Conservation (phyloP, 2,113 vertebrate species). For the Trogon surrucura region DNA sequence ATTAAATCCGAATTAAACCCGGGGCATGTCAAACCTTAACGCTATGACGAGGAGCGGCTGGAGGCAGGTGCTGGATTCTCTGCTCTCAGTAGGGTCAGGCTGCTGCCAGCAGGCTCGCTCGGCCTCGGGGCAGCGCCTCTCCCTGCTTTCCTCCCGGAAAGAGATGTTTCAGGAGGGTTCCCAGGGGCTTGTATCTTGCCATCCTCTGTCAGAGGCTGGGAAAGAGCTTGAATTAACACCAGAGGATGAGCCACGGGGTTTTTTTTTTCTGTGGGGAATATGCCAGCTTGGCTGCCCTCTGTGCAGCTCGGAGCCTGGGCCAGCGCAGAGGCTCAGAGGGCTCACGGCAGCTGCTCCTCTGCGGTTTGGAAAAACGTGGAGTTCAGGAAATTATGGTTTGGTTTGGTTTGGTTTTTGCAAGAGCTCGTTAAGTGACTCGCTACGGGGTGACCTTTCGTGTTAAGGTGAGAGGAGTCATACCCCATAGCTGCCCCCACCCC, state of each 20-base stretch:
- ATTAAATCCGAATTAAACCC: neutral
- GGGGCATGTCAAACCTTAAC: neutral
- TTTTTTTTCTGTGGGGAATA: rapidly evolving
- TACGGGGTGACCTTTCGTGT: neutral
- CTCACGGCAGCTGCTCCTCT: neutral
- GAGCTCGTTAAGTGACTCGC: neutral
- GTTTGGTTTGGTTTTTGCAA: neutral
- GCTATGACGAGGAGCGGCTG: neutral
- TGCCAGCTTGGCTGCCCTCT: neutral
- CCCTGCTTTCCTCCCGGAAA: neutral
- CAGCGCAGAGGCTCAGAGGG: neutral
- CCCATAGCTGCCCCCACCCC: neutral
- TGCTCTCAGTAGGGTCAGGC: neutral
- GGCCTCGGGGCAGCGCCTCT: neutral
- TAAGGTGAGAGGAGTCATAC: neutral
- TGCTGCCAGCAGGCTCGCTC: neutral
- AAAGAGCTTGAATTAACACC: neutral
- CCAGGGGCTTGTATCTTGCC: neutral
- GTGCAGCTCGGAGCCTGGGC: neutral
- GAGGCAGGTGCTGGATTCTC: neutral
- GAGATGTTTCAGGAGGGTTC: neutral
- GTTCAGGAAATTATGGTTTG: neutral
- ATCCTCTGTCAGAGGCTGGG: neutral
- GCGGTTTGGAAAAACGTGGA: rapidly evolving
- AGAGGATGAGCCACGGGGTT: rapidly evolving